Conservation (phyloP, 2,113 vertebrate species). For the Myxocyprinus asiaticus region DNA sequence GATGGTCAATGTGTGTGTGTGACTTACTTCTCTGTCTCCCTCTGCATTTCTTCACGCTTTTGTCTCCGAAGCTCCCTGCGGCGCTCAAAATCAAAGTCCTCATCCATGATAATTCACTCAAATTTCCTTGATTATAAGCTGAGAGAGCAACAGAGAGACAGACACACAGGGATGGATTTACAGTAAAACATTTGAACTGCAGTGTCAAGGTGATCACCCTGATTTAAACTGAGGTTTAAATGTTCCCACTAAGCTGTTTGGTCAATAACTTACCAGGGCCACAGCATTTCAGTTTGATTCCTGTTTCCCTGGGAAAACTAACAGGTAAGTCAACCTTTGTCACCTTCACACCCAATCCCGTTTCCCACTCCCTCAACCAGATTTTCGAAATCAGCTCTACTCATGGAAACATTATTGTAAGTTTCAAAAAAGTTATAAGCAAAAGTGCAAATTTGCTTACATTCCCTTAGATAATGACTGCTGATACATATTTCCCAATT, state of each 20-base stretch:
- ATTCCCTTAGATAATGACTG: no score
- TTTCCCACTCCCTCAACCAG: no score
- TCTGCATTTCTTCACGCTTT: conserved; percentile 94
- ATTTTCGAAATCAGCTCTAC: no score
- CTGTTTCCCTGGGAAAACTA: conserved; percentile 64
- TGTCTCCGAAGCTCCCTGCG: conserved; percentile 94
- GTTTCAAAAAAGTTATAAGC: no score
- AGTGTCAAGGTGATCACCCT: background rate
- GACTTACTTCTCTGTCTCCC: conserved; percentile 87
- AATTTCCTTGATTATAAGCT: conserved; percentile 56
- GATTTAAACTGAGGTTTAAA: conserved; percentile 4
- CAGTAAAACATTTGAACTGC: conserved; percentile 12
- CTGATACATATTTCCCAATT: no score
- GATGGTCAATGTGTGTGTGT: no score
- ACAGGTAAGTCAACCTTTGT: conserved; percentile 74
- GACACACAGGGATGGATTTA: background rate
- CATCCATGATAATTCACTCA: conserved; percentile 81
- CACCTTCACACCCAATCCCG: conserved; percentile 1
- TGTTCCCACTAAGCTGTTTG: conserved; percentile 60
- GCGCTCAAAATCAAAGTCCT: conserved; percentile 92
- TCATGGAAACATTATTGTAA: no score
- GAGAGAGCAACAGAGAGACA: conserved; percentile 34
- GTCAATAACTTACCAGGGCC: conserved; percentile 65
- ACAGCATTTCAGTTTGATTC: conserved; percentile 64
- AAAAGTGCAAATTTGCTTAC: no score